Evolutionary conservation across 2,113 vertebrate species (phyloP).

Genomic region (Phalacrocorax pelagicus): DNA sequence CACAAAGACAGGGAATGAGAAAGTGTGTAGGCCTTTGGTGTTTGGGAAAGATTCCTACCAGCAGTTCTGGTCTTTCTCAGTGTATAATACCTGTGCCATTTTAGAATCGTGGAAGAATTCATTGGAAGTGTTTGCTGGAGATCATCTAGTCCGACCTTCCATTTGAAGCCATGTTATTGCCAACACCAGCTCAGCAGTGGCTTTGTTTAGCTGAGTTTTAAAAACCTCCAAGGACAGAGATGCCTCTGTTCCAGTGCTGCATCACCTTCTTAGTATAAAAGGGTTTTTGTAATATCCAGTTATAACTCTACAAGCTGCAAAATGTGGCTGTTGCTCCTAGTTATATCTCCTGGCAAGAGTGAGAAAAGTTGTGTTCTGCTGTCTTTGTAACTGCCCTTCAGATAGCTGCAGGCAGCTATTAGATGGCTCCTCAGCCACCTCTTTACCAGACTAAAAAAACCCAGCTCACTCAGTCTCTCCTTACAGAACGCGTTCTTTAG

Average conservation of each 20-base stretch:
- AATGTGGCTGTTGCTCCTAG: neutral
- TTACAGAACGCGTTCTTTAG: neutral
- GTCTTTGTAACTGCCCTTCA: neutral
- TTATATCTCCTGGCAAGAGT: neutral
- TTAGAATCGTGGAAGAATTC: neutral
- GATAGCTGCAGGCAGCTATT: neutral
- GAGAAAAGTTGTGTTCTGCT: neutral
- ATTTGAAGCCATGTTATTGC: neutral
- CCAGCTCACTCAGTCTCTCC: neutral
- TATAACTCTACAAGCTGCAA: neutral
- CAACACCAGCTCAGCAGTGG: neutral
- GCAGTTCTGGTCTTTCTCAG: neutral
- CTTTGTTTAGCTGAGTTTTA: neutral
- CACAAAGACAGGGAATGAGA: neutral
- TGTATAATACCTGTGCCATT: neutral
- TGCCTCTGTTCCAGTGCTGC: neutral
- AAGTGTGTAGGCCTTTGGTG: neutral
- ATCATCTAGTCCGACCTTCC: neutral
- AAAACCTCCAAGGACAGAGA: neutral
- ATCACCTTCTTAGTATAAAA: neutral
- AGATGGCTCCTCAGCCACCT: neutral
- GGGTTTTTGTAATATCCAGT: fast-evolving
- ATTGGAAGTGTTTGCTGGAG: neutral
- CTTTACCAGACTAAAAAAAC: neutral
- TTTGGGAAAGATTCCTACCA: neutral